These are phyloP conservation scores for Aplodontia rufa DNA, from an alignment of 2,113 vertebrate species.

Conservation along the genomic window DNA sequence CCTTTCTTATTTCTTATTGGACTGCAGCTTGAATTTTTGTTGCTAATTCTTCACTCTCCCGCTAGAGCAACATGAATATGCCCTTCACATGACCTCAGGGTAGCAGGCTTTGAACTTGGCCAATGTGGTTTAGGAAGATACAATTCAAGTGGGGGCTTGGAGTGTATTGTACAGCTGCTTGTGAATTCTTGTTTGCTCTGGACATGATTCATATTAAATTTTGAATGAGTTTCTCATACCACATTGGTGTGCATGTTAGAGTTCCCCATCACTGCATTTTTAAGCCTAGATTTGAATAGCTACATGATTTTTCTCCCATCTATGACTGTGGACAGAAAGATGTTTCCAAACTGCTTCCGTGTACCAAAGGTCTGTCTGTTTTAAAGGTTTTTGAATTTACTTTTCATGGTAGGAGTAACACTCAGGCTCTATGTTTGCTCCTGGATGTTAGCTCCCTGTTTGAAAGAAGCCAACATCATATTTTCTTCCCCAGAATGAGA, in stretches of 20 bases:
- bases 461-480: background rate
- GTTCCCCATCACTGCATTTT: background rate
- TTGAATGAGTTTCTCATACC: background rate
- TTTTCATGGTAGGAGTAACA: background rate
- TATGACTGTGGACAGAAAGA: background rate
- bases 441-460: background rate
- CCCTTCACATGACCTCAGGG: background rate
- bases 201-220: background rate
- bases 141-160: background rate
- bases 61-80: rapidly evolving
- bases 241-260: background rate
- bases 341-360: background rate
- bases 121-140: background rate
- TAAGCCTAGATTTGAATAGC: background rate
- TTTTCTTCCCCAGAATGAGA: background rate
- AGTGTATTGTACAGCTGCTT: background rate
- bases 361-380: background rate
- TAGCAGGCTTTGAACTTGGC: background rate
- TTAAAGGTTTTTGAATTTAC: background rate
- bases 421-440: background rate
- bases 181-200: background rate
- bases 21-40: background rate
- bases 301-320: background rate
- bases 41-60: background rate
- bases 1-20: background rate